Conservation (phyloP, 2,797 vertebrate genomes). For the Linurgus olivaceus region DNA sequence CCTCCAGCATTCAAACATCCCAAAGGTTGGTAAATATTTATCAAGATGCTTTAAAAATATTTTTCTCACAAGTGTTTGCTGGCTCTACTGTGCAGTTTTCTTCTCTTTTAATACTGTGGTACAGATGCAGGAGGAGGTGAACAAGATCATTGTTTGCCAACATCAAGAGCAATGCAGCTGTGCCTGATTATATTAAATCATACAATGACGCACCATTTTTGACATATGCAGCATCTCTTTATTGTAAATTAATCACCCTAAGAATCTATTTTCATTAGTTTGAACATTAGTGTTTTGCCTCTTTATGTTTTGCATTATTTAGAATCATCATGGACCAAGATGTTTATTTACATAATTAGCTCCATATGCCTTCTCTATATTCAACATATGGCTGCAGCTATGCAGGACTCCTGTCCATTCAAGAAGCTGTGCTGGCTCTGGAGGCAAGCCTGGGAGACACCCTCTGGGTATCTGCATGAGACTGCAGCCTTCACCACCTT, state of each 20-base stretch:
- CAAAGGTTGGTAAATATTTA: conserved; percentile 23
- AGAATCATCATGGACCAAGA: conserved; percentile 26
- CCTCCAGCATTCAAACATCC: conserved; percentile 34
- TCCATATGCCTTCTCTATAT: neutral
- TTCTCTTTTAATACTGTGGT: neutral
- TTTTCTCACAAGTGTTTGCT: conserved; percentile 1
- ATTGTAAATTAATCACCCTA: conserved; percentile 35
- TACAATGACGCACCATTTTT: conserved; percentile 35
- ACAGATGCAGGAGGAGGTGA: conserved; percentile 26
- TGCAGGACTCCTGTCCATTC: neutral
- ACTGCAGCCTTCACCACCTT: neutral
- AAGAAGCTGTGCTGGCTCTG: neutral
- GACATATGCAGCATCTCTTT: conserved; percentile 38
- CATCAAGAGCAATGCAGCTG: conserved; percentile 19
- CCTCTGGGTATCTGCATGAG: neutral
- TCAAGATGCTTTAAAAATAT: conserved; percentile 13
- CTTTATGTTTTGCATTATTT: conserved; percentile 62
- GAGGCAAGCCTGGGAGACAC: neutral
- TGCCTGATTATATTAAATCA: conserved; percentile 12
- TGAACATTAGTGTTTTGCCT: conserved; percentile 41
- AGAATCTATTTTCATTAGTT: conserved; percentile 61
- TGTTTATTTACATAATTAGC: conserved; percentile 31
- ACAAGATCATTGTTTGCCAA: conserved; percentile 11
- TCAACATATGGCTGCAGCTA: neutral
- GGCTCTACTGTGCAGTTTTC: neutral